Evolutionary conservation across 2,797 vertebrate species (phyloP), one percentile per base, ranked within the genome.

Genomic region (Acrossocheilus wenchowensis): DNA sequence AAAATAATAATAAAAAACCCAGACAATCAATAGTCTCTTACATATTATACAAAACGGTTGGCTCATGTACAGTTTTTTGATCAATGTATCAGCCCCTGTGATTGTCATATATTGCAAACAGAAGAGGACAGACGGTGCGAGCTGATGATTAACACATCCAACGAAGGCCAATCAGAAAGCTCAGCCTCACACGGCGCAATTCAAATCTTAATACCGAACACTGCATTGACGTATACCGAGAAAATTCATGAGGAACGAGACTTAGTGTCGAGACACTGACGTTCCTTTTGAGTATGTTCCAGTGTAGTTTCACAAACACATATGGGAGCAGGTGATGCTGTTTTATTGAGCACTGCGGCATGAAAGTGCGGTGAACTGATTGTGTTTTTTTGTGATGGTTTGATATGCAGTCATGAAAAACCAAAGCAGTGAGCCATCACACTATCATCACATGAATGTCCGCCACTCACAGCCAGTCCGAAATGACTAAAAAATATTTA

Each of bases 41-140:
- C 95, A 96, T 97, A 96, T 97, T 95, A 96, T 97, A 97, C 96
- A 97, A 97, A 95, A 95, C 91, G 93, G 94, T 94, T 95, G 96
- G 93, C 95, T 95, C 95, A 96, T 94, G 95, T 95, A 95, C 95
- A 94, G 95, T 95, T 83, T 66, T 39, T 48, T n/a, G 78, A 66
- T 87, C 68, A 14, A 64, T 66, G 75, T 45, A 57, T 78, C 88
- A 92, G 93, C 94, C 95, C 95, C 95, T 93, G 94, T 97, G 97
- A 97, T 97, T 97, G 96, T 97, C 96, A 96, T 95, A 96, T 96
- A 96, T 97, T 97, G 89, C 86, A 84, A 92, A 92, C 78, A 86
- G 89, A 90, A 92, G 87, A 90, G 72, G 85, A 87, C 80, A 87
- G 78, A 87, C 66, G 84, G 80, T 72, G 54, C 79, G 78, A 89